phyloP scores from a whole-genome alignment of 2,797 vertebrate species.

The Takifugu rubripes region DNA sequence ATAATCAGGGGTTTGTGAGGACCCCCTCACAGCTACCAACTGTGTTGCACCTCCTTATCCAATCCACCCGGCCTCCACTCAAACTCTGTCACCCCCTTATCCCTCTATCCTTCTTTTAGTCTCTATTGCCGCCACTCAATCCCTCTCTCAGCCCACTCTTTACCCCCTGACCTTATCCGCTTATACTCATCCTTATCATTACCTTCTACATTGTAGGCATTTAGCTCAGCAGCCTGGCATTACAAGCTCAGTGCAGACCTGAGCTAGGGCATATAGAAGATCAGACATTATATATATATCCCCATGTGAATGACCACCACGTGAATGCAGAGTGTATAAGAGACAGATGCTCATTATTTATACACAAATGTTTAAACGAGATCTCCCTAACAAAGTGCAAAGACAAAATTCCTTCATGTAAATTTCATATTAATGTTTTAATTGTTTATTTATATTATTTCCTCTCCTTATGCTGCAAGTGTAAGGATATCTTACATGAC shows the following conservation, averaged over 20 bases:
- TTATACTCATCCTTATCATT: conserved; percentile 67
- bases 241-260: conserved; percentile 51
- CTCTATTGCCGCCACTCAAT: conserved; percentile 36
- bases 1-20: conserved; percentile 66
- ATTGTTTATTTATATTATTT: no score
- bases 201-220: conserved; percentile 59
- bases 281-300: conserved; percentile 11
- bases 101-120: conserved; percentile 51
- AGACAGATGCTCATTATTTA: neutral
- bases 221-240: conserved; percentile 57
- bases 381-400: neutral
- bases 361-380: no score
- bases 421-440: no score
- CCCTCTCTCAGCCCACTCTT: conserved; percentile 42
- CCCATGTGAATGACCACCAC: conserved; percentile 8
- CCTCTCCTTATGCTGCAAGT: no score
- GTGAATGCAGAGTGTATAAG: conserved; percentile 31
- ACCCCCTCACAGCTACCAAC: conserved; percentile 35
- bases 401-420: neutral
- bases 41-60: conserved; percentile 45
- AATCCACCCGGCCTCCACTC: conserved; percentile 21
- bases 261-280: conserved; percentile 41
- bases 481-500: no score
- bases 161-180: conserved; percentile 63
- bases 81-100: conserved; percentile 33